A percentile compares a stretch with the other conserved stretches of the same genome.
These are phyloP conservation scores for Dicranocentrus wangi DNA, from an alignment of 2,888 invertebrate genomes.

Conservation along the genomic window DNA sequence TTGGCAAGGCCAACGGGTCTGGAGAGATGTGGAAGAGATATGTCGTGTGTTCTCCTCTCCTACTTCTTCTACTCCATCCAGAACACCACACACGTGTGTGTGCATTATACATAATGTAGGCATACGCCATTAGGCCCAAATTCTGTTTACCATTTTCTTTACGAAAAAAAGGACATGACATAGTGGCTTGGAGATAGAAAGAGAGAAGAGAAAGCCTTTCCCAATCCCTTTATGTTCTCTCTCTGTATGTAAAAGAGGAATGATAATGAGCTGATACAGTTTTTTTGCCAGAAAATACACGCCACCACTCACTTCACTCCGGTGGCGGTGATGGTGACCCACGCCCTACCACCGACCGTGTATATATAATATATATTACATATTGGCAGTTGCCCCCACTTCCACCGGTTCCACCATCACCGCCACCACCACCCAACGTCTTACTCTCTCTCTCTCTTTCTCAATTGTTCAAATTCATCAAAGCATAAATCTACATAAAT, in stretches of 20 bases:
- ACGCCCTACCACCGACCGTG: too few species aligned
- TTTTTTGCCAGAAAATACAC: background rate
- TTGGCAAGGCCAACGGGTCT: constrained; percentile 25
- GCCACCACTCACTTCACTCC: too few species aligned
- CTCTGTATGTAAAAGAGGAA: constrained; percentile 12
- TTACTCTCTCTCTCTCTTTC: too few species aligned
- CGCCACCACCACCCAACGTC: too few species aligned
- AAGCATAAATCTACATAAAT: constrained; percentile 46
- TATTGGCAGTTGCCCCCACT: too few species aligned
- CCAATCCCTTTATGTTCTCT: background rate
- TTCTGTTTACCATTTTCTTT: constrained; percentile 40
- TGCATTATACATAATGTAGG: constrained; percentile 17
- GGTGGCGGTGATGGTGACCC: too few species aligned
- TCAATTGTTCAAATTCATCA: constrained; percentile 56
- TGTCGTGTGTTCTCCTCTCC: background rate
- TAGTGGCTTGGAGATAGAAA: too few species aligned
- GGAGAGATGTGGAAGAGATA: constrained; percentile 20
- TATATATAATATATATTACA: too few species aligned
- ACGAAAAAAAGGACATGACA: too few species aligned
- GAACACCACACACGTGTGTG: constrained; percentile 20
- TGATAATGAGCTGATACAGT: constrained; percentile 49
- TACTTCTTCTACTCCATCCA: too few species aligned
- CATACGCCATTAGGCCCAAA: constrained; percentile 47
- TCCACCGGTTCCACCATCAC: too few species aligned
- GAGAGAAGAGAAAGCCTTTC: background rate